Conservation (phyloP, 2,797 vertebrate species). For the Eidolon dupreanum region DNA sequence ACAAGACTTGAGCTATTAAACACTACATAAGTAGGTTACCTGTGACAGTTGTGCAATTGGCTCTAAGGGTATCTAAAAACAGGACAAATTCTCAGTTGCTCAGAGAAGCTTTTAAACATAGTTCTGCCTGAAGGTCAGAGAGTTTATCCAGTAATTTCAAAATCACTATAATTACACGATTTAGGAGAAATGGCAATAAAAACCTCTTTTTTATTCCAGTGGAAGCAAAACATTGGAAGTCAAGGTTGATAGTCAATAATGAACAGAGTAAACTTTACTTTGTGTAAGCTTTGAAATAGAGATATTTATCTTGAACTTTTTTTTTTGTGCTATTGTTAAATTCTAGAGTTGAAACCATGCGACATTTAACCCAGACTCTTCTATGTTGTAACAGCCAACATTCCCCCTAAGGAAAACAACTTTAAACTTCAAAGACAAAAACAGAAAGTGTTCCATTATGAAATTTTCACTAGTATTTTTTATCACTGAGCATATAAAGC, state of each 20-base stretch:
- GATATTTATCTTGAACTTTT: not conserved
- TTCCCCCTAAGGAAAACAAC: not conserved
- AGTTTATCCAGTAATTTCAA: constrained; percentile 12
- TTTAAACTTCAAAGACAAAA: not conserved
- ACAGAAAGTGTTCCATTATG: not conserved
- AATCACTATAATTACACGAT: not conserved
- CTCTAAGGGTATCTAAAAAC: not conserved
- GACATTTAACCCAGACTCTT: not conserved
- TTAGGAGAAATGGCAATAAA: not conserved
- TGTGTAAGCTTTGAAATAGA: not conserved
- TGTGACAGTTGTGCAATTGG: not conserved
- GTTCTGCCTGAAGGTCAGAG: not conserved
- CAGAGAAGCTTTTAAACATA: not conserved
- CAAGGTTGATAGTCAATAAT: not conserved
- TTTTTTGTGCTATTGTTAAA: not conserved
- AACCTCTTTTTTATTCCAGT: not conserved
- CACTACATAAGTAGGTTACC: not conserved
- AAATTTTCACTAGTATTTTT: constrained; percentile 12
- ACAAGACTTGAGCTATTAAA: not conserved
- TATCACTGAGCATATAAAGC: not conserved
- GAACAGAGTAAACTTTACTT: not conserved
- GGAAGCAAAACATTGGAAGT: not conserved
- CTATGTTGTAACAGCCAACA: not conserved
- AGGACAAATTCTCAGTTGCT: not conserved
- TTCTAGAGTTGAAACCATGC: not conserved